Conservation (phyloP, 2,888 invertebrate species). For the Monochamus alternatus region DNA sequence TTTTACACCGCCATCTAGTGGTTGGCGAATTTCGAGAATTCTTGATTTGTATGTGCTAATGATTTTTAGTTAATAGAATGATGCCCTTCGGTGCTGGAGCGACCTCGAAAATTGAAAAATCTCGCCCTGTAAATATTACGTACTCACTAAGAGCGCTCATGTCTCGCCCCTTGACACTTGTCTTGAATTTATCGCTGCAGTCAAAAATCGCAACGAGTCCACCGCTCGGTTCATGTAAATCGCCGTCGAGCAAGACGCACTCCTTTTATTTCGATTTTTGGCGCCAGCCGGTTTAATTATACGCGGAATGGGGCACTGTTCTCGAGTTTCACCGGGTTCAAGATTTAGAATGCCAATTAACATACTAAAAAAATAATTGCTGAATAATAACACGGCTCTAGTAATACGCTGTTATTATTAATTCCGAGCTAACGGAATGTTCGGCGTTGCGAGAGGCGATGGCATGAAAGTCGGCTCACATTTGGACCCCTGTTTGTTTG, state of each 20-base stretch:
- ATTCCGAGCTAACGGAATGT: slow-evolving; percentile 37
- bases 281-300: slow-evolving; percentile 47
- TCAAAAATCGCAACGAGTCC: slow-evolving; percentile 33
- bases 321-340: slow-evolving; percentile 43
- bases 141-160: background rate
- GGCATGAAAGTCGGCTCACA: background rate
- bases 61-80: no score
- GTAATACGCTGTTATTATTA: slow-evolving; percentile 33
- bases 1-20: no score
- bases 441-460: background rate
- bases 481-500: slow-evolving; percentile 12
- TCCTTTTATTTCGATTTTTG: slow-evolving; percentile 50
- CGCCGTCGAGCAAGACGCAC: slow-evolving; percentile 6
- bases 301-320: slow-evolving; percentile 38
- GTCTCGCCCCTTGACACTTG: slow-evolving; percentile 17
- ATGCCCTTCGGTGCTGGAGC: no score
- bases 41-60: no score
- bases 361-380: slow-evolving; percentile 46
- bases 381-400: slow-evolving; percentile 42
- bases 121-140: slow-evolving; percentile 3
- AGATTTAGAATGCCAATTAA: slow-evolving; percentile 23
- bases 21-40: no score
- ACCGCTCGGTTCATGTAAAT: slow-evolving; percentile 26
- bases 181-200: slow-evolving; percentile 35
- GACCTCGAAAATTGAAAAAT: background rate